A percentile compares a stretch with the other conserved stretches of the same genome.
Conservation (phyloP, 2,888 invertebrate genomes). For the Diachrysia chrysitis region DNA sequence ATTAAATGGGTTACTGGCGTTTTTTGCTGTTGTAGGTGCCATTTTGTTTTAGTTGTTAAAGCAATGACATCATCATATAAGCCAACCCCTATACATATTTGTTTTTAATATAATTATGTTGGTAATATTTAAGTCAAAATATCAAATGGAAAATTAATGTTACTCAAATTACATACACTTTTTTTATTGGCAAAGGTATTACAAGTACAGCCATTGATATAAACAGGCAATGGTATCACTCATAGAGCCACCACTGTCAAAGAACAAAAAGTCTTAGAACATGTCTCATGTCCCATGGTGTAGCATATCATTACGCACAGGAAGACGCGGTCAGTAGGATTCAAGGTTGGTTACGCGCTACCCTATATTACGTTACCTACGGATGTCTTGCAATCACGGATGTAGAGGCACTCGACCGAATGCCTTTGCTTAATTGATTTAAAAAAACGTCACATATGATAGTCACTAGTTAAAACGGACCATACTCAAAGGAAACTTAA, state of each 20-base stretch:
- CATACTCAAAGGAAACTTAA: no score
- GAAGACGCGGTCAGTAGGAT: conserved; percentile 54
- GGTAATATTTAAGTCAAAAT: no score
- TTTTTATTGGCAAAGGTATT: not conserved
- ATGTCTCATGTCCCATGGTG: not conserved
- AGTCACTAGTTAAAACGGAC: no score
- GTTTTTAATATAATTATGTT: no score
- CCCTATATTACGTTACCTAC: conserved; percentile 38
- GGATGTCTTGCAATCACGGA: conserved; percentile 41
- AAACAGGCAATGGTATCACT: not conserved
- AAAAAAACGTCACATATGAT: not conserved
- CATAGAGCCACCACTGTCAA: conserved; percentile 1
- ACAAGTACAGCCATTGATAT: not conserved
- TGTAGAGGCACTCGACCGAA: conserved; percentile 14
- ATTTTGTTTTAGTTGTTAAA: not conserved
- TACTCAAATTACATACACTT: not conserved
- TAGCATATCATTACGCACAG: conserved; percentile 50
- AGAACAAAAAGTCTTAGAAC: not conserved
- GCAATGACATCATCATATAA: no score
- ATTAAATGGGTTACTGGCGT: conserved; percentile 27
- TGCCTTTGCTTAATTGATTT: not conserved
- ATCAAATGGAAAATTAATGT: no score
- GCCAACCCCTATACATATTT: no score
- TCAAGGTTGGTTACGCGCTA: conserved; percentile 51
- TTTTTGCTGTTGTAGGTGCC: not conserved